phyloP scores from a whole-genome alignment of 64 coral and sea anemone species.

The Montipora efflorescens region DNA sequence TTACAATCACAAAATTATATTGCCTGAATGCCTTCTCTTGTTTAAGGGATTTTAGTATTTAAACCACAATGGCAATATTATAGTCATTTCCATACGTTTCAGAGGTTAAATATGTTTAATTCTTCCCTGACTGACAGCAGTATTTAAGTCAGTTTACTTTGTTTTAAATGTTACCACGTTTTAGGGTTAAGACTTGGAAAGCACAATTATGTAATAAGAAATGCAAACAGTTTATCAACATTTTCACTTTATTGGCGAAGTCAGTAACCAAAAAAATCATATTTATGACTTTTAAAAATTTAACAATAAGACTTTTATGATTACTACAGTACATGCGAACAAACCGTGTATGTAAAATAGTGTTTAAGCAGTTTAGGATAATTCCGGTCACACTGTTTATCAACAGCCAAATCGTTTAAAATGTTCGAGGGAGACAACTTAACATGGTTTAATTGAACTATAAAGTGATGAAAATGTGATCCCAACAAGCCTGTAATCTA shows the following conservation, averaged over 20 bases:
- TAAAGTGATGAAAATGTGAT: background rate
- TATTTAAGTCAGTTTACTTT: background rate
- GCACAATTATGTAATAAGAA: background rate
- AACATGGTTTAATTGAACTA: background rate
- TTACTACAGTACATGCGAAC: background rate
- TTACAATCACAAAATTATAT: background rate
- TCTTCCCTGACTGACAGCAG: no score
- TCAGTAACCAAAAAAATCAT: background rate
- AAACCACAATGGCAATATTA: background rate
- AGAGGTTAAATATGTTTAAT: no score
- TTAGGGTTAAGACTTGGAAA: background rate
- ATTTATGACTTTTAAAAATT: background rate
- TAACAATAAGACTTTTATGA: background rate
- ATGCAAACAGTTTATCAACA: conserved; percentile 28
- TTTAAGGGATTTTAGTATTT: background rate
- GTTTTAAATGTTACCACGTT: background rate
- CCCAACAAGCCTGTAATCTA: background rate
- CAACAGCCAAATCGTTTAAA: background rate
- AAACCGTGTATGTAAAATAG: background rate
- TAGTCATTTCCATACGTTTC: no score
- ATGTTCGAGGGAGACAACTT: background rate
- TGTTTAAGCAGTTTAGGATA: background rate
- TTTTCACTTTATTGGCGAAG: conserved; percentile 31
- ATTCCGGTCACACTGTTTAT: background rate
- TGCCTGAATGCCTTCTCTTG: background rate